A percentile compares a stretch with the other conserved stretches of the same genome.
Evolutionary conservation across 2,797 vertebrate genomes (phyloP).

Genomic region (Silurus lanzhouensis): DNA sequence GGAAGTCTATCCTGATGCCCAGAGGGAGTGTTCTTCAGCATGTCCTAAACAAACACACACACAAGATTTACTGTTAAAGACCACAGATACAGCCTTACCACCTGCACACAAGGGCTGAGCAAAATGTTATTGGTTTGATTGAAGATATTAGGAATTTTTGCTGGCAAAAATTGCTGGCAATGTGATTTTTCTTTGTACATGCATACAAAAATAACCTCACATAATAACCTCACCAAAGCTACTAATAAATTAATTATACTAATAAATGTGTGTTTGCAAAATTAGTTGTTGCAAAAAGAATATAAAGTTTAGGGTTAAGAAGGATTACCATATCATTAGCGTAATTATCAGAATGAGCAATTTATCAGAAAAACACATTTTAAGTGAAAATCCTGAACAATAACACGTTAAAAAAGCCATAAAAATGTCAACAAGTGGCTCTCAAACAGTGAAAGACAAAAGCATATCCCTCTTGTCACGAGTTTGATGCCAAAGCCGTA

Average conservation of each 20-base stretch:
- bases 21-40: conserved; percentile 85
- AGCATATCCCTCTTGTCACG: neutral
- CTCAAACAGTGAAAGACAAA: neutral
- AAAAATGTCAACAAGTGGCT: neutral
- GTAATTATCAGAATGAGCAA: too few relatives aligned
- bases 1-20: conserved; percentile 80
- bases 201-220: neutral
- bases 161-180: neutral
- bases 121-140: neutral
- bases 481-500: neutral
- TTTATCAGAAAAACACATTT: neutral
- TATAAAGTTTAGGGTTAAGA: too few relatives aligned
- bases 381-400: neutral
- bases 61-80: conserved; percentile 23
- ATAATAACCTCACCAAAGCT: neutral
- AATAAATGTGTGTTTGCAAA: neutral
- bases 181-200: neutral
- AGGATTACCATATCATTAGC: too few relatives aligned
- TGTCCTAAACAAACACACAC: conserved; percentile 72
- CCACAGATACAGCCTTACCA: neutral
- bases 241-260: neutral
- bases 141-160: neutral
- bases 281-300: too few relatives aligned
- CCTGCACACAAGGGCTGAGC: neutral
- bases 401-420: neutral